Evolutionary conservation across 1,140 invertebrate species (phyloP), one percentile per base, ranked within the genome.

Genomic region (Cryptotermes secundus): DNA sequence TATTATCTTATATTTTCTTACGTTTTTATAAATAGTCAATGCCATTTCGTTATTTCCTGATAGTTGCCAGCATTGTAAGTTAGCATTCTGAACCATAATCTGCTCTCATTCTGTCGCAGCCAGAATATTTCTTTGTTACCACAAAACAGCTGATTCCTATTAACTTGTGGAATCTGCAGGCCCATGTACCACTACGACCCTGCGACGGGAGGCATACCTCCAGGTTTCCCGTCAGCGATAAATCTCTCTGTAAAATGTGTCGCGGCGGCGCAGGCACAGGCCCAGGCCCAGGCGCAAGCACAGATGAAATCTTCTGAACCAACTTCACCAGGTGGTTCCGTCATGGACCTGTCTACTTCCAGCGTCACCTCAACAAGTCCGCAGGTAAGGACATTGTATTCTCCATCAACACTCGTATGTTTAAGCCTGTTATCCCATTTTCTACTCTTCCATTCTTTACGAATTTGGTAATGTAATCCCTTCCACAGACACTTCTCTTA

Each of bases 281-380:
- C 89, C 35, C 93, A 90, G 84, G 92, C 91, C 86, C 94, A 93
- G 86, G 93, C 91, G 72, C 94, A 85, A 42, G 80, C 53, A 0
- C 82, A 81, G 35, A 79, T 79, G 49, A 90, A 93, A 87, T 87
- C 90, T 49, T 91, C 92, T 86, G 93, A 94, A 79, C 92, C 93
- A 45, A 94, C 93, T 59, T 93, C 94, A 22, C 92, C 93, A 16
- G 94, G 94, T 2, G 94, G 94, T 79, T 95, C 95, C 24, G 96
- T 96, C 83, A 96, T 97, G 91, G 96, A 97, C 90, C 91, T 97
- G 38, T 97, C 96, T 83, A 96, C 95, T 38, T 96, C 96, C 86
- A 96, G 95, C 88, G 95, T 95, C 34, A 95, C 94, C 45, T 95
- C 94, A 38, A 94, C 95, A 85, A 96, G 95, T 91, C 95, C 95